Conservation (phyloP, 1,140 invertebrate species). For the Caenorhabditis brenneri region DNA sequence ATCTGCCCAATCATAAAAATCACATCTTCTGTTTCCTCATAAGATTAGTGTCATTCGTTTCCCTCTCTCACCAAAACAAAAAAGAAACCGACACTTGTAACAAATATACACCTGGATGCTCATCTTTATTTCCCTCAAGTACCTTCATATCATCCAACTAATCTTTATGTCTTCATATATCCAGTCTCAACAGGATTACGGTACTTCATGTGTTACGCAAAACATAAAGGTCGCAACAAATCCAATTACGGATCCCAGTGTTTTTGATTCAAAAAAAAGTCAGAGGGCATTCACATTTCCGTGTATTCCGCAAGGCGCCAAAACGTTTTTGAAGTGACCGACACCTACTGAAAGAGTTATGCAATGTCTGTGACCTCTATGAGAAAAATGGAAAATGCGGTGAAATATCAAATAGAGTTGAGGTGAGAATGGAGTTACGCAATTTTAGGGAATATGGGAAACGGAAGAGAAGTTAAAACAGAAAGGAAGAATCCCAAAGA, state of each 20-base stretch:
- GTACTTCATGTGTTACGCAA: neutral
- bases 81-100: neutral
- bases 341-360: slow-evolving; percentile 27
- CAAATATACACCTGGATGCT: neutral
- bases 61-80: neutral
- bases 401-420: neutral
- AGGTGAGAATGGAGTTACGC: neutral
- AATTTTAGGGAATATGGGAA: neutral
- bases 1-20: neutral
- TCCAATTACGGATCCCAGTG: neutral
- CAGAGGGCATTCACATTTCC: slow-evolving; percentile 8
- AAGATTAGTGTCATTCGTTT: neutral
- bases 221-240: slow-evolving; percentile 37
- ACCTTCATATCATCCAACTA: no score
- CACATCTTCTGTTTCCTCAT: neutral
- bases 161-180: neutral
- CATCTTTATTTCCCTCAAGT: no score
- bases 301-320: slow-evolving; percentile 16
- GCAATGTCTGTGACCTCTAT: neutral
- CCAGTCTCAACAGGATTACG: neutral
- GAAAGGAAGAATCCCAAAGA: no score
- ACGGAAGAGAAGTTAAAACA: no score
- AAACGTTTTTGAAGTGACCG: neutral
- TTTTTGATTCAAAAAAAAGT: slow-evolving; percentile 2
- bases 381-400: neutral